Evolutionary conservation across 2,113 vertebrate species (phyloP).

Genomic region (Corythornis madagascariensis): DNA sequence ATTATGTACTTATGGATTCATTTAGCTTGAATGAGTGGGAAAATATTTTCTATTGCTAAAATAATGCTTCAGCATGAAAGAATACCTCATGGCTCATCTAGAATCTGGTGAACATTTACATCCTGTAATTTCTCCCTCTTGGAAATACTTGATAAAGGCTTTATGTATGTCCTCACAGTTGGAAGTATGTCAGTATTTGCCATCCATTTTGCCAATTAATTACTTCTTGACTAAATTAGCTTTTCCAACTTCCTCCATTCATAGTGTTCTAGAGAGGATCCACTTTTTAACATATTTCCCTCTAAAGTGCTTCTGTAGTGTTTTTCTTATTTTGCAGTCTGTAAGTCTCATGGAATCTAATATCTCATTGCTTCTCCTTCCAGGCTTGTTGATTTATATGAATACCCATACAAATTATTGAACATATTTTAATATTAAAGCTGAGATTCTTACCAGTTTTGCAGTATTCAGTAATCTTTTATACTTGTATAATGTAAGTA

Average conservation of each 20-base stretch:
- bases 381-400: background rate
- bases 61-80: background rate
- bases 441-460: background rate
- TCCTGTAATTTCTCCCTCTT: background rate
- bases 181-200: background rate
- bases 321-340: background rate
- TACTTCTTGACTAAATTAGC: background rate
- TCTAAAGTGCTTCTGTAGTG: background rate
- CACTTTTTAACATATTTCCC: background rate
- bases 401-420: background rate
- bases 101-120: background rate
- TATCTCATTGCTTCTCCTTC: background rate
- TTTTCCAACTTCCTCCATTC: background rate
- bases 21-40: background rate
- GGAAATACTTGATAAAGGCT: background rate
- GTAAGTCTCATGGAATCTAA: background rate
- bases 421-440: background rate
- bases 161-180: background rate
- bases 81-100: background rate
- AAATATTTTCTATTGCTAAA: background rate
- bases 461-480: background rate
- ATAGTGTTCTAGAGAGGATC: background rate
- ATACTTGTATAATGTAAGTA: background rate
- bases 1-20: background rate
- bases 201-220: background rate